Base-by-base conservation (phyloP, 2,797 vertebrate species). In the Falco concolor region DNA sequence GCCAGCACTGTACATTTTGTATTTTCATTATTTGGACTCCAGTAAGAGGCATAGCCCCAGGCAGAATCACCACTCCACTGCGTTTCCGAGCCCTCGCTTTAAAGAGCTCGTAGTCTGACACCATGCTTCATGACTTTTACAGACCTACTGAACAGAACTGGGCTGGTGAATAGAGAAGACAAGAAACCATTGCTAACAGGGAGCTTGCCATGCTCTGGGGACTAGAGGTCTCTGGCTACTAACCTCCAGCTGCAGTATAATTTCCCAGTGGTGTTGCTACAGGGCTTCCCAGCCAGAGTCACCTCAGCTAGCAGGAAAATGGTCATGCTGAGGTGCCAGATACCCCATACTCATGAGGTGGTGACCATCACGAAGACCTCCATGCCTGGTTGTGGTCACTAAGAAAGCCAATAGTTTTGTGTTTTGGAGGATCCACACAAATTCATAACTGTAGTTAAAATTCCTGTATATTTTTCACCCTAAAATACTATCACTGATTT, bases 301-400 rank as follows among this genome's bases (percentile, higher is more conserved):
- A 28, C 19, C 34, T 50, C 38, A 44, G 3, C 25, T 44, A 36
- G 17, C 17, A 25, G 50, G 22, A 32, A 67, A 75, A 40, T 1
- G 1, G 49, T 21, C 10, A 40, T 22, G 36, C 11, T 42, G 28
- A 70, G 75, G 19, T 75, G 25, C 24, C 69, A 67, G 19, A 36
- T 13, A 44, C 5, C 17, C 0, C 0, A 38, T 34, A 45, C 4
- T 53, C 18, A 5, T 13, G 11, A 34, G 23, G 5, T 7, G 13
- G 2, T 75, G 45, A 69, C 18, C 45, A 6, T 17, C 23, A 40
- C 7, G 10, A 40, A 56, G 28, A 38, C 5, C 27, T 20, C 18
- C 13, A 11, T 38, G 84, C 16, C 22, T 38, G 30, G 19, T 5
- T 10, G n/a, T 14, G 19, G 25, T 40, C 49, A 47, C n/a, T 54